phyloP scores from a whole-genome alignment of 2,113 vertebrate species.

The Bungarus multicinctus region DNA sequence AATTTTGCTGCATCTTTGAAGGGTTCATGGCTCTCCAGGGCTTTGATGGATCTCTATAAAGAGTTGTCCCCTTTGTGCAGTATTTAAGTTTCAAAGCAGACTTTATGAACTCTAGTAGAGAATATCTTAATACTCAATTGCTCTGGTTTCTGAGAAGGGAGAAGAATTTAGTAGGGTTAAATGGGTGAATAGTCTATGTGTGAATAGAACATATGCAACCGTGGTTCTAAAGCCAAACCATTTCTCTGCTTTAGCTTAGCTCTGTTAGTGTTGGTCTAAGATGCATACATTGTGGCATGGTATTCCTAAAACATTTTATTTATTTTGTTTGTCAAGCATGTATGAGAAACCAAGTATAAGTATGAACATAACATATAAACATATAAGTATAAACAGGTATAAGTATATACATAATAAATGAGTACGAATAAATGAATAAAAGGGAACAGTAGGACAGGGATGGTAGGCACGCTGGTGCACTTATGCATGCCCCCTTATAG shows the following conservation, averaged over 20 bases:
- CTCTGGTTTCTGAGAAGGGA: neutral
- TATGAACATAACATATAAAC: too few species aligned
- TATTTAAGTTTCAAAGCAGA: neutral
- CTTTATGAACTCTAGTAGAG: neutral
- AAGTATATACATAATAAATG: too few species aligned
- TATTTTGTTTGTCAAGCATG: too few species aligned
- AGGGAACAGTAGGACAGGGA: too few species aligned
- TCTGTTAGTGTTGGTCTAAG: neutral
- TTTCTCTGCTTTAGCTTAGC: neutral
- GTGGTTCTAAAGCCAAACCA: neutral
- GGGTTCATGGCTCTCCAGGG: neutral
- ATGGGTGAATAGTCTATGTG: neutral
- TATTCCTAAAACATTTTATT: neutral
- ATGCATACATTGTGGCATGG: neutral
- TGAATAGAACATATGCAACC: neutral
- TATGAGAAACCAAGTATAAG: too few species aligned
- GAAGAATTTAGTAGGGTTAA: neutral
- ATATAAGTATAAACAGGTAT: too few species aligned
- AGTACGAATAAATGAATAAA: too few species aligned
- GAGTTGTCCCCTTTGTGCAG: neutral
- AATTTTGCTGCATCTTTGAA: neutral
- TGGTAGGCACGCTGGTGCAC: too few species aligned
- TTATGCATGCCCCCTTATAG: too few species aligned
- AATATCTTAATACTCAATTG: neutral
- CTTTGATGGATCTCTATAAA: neutral